Percentiles rank a stretch among this genome's conserved stretches.
Conservation (phyloP, 2,888 invertebrate species). For the Hypolimnas misippus region DNA sequence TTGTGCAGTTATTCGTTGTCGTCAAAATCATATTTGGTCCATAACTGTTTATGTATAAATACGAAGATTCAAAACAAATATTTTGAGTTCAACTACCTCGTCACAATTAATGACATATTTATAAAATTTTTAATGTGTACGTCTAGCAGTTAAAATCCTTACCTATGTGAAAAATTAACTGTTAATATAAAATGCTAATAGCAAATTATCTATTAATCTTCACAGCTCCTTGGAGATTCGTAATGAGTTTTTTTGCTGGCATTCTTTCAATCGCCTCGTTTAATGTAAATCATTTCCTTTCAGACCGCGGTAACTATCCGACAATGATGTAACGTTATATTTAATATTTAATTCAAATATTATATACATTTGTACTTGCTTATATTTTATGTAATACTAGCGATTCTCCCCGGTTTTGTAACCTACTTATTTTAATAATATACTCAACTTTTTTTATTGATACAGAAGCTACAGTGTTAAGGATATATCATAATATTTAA, state of each 20-base stretch:
- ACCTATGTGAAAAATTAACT: constrained; percentile 6
- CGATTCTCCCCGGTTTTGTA: too few species aligned
- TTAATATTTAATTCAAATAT: background rate
- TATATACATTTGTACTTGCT: too few species aligned
- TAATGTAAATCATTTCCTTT: background rate
- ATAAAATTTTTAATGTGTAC: background rate
- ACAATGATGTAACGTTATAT: constrained; percentile 2
- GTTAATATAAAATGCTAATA: constrained; percentile 9
- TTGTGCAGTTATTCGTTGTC: too few species aligned
- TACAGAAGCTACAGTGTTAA: too few species aligned
- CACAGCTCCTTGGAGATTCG: background rate
- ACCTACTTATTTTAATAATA: too few species aligned
- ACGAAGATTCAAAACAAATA: too few species aligned
- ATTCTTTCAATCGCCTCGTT: constrained; percentile 15
- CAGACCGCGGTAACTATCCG: background rate
- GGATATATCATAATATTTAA: too few species aligned
- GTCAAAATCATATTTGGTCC: too few species aligned
- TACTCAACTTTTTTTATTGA: too few species aligned
- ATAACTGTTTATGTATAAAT: too few species aligned
- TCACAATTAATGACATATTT: background rate
- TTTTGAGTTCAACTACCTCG: too few species aligned
- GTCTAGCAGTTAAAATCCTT: background rate
- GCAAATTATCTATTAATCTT: constrained; percentile 8
- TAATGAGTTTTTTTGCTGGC: constrained; percentile 8
- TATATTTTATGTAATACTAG: too few species aligned